Base-by-base conservation (phyloP, 2,888 invertebrate genomes). In the Cheilosia grossa region DNA sequence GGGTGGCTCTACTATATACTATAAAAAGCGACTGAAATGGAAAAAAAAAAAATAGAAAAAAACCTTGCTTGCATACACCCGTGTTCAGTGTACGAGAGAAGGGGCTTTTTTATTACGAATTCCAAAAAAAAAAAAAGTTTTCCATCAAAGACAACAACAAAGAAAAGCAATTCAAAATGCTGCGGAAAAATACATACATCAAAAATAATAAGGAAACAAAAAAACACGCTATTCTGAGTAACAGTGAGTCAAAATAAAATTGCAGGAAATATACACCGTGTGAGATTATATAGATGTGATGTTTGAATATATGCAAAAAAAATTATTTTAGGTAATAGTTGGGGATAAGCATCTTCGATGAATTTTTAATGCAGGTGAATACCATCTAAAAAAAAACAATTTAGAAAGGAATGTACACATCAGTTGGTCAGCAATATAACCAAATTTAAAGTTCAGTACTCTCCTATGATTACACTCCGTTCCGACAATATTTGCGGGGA, bases 101-200 rank as follows among this genome's bases (percentile, higher is more conserved):
- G 70, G 21, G 24, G 40, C 51, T 73, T 69, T 64, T 54, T 42
- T 53, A 63, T 49, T 49, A 69, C 47, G 37, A 75, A 74, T 63
- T 67, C 30, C 44, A 73, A 63, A 78, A 78, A 82, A 79, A 78
- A 82, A 79, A 78, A 78, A 40, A 30, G 19, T 21, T 64, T 63
- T 79, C 63, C 79, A 63, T 69, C 51, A 37, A 73, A 79, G 70
- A 24, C 82, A 72, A 74, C 73, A 82, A 73, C 82, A 83, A 79
- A 73, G 79, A 67, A 67, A 67, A 67, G 69, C 79, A 73, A 79
- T 74, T 64, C 79, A 83, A 83, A 83, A 83, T 69, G 79, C 61
- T 54, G 42, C 59, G 73, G 69, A 83, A 83, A 82, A 83, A 73
- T 74, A 83, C 78, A 47, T 21, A 21, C 51, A 53, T 27, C 3